Base-by-base conservation (phyloP, 2,113 vertebrate species). In the Chascanopsetta lugubris region DNA sequence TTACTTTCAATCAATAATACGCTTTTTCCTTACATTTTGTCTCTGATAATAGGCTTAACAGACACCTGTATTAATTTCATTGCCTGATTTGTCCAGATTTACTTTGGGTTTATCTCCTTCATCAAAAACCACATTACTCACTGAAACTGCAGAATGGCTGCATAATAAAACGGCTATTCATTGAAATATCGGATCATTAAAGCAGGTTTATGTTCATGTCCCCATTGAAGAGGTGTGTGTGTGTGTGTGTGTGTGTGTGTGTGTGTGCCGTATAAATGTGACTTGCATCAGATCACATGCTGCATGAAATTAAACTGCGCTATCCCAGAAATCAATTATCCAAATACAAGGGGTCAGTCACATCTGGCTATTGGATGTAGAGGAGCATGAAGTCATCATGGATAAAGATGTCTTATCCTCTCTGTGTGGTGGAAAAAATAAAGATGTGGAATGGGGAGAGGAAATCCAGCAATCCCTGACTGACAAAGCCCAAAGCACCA, bases 391-490 rank as follows among this genome's bases (percentile, higher is more conserved):
- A 75, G 80, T 87, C 84, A 83, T 65, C 49, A 3, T 17, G 79
- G 72, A 85, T 79, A 77, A 72, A 89, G 77, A 83, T 40, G 68
- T 80, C 71, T 87, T 72, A 84, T 81, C 63, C 80, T 57, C 61
- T 77, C 55, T 42, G 60, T 77, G 63, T 68, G 42, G 61, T 82
- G 68, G 71, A 45, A 21, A 10, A 69, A 66, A 74, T 34, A 69
- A 72, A 59, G 34, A 68, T 11, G 48, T 61, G 70, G 67, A 70
- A 79, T 32, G 43, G 54, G 26, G 59, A 79, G 38, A 74, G 77
- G 79, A 82, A 85, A 88, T 83, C 77, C 77, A 78, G 73, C 83
- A 85, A 88, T 83, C 82, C 77, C 76, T 56, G 50, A 61, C 78
- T 77, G 80, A 82, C 80, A 85, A 84, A 84, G 71, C 80, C 83